Percentiles rank a stretch among this genome's conserved stretches.
phyloP scores from a whole-genome alignment of 2,797 vertebrate genomes.

The Sternarchorhynchus goeldii region DNA sequence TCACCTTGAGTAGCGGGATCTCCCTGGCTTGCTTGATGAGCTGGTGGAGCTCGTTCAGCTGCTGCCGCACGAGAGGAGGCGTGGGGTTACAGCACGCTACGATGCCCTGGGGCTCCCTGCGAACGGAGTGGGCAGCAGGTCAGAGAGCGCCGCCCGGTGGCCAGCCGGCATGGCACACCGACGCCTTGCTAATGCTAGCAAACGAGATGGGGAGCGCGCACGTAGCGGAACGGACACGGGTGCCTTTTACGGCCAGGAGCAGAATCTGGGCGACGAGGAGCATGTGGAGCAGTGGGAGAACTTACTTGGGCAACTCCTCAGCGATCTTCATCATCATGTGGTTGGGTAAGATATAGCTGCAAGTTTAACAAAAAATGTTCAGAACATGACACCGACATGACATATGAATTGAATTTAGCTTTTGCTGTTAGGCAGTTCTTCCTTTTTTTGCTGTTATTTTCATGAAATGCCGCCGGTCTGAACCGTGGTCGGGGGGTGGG shows the following conservation, averaged over 20 bases:
- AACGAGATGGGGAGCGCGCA: background rate
- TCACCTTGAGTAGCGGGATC: conserved; percentile 93
- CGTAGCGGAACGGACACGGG: no score
- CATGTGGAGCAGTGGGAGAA: conserved; percentile 40
- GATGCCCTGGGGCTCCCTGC: conserved; percentile 93
- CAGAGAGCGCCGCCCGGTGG: background rate
- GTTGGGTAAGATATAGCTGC: conserved; percentile 90
- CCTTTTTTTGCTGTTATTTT: no score
- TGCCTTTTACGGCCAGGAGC: background rate
- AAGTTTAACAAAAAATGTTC: conserved; percentile 44
- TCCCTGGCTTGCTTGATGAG: conserved; percentile 89
- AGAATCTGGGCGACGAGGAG: no score
- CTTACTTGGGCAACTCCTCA: conserved; percentile 94
- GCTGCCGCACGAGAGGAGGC: conserved; percentile 92
- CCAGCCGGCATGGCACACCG: no score
- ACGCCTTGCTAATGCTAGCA: background rate
- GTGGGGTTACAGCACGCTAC: conserved; percentile 94
- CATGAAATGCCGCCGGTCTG: no score
- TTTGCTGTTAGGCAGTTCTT: no score
- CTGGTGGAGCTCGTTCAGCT: conserved; percentile 91
- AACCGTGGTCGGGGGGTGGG: no score
- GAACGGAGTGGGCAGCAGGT: background rate
- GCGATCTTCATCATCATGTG: conserved; percentile 96
- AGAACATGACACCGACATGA: conserved; percentile 35
- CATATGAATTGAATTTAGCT: no score